Evolutionary conservation across 2,797 vertebrate species (phyloP), one percentile per base, ranked within the genome.

Genomic region (Anguilla anguilla): DNA sequence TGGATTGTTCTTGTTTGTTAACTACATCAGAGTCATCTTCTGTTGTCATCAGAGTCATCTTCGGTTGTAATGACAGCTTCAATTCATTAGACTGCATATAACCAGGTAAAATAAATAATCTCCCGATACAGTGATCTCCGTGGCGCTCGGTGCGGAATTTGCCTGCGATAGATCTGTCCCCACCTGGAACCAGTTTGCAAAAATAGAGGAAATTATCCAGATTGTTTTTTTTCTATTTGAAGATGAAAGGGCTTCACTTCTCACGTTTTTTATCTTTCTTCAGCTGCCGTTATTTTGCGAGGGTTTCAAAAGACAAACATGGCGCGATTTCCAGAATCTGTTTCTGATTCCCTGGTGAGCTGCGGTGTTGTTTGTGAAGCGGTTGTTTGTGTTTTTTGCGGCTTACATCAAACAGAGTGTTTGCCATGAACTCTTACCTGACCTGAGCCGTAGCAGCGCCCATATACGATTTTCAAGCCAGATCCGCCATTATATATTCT

Each of bases 161-260:
- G 46, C 6, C 19, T 10, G 15, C 35, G 61, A 83, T 61, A 46
- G 19, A 85, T 46, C 51, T 89, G 86, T 72, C 87, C 39, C 74
- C 74, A 87, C 57, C 83, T 31, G 77, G 87, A 72, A 61, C 51
- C 85, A 88, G 89, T 92, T 91, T 91, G 91, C 87, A 84, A 88
- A 91, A 91, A 91, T 89, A 84, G 84, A 64, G 83, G 81, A 86
- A 91, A 88, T 88, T 83, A 89, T 87, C 57, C 31, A 46, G 84
- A 69, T 90, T 86, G 85, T 82, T 86, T 49, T 85, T 53, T 86
- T 55, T 86, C 31, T 90, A 74, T 79, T 87, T 90, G 39, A 90
- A 87, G 86, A 87, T 85, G 49, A 69, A 81, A 85, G 28, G 17
- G 31, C 87, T 87, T 25, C n/a, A 59, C 79, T 86, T 39, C 13